Evolutionary conservation across 2,888 invertebrate species (phyloP), one percentile per base, ranked within the genome.

Genomic region (Charanyca ferruginea): DNA sequence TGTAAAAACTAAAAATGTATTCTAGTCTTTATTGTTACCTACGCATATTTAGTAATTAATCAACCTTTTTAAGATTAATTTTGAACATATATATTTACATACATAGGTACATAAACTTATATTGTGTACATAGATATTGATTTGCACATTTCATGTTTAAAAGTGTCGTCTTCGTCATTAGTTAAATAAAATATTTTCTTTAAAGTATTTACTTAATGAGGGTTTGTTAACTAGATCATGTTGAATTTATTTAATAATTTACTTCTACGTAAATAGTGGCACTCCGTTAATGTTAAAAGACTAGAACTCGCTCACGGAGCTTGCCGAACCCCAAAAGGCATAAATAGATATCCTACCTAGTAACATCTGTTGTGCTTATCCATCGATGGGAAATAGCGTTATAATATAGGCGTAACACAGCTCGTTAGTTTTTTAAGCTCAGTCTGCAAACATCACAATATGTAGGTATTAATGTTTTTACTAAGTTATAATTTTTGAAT

Each of bases 21-120:
- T 96, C 96, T 96, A 96, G 96, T 96, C 96, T 95, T 93, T 95
- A 96, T 95, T 95, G 95, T 95, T 95, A 87, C 86, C 87, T 87
- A 95, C 89, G 91, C 93, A 91, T 94, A 93, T 94, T 94, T 95
- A 95, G 95, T 92, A 90, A 92, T 90, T 93, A 94, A 95, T 94
- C 92, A 91, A 93, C 89, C 90, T 93, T 93, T 91, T 88, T 83
- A 89, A 91, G n/a, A 89, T 91, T 94, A 93, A 91, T 94, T 94
- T 94, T 90, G 88, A 91, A 90, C 85, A 85, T 89, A 87, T 83
- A 87, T 87, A 85, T 85, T 81, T 81, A 81, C 84, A 87, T 86
- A 88, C 80, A 86, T 91, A 90, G 86, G 71, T 82, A 79, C 82
- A 82, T 82, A 88, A 87, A 89, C 87, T 85, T 89, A 90, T 83